Evolutionary conservation across 2,113 vertebrate species (phyloP), one percentile per base, ranked within the genome.

Genomic region (Falcunculus frontatus): DNA sequence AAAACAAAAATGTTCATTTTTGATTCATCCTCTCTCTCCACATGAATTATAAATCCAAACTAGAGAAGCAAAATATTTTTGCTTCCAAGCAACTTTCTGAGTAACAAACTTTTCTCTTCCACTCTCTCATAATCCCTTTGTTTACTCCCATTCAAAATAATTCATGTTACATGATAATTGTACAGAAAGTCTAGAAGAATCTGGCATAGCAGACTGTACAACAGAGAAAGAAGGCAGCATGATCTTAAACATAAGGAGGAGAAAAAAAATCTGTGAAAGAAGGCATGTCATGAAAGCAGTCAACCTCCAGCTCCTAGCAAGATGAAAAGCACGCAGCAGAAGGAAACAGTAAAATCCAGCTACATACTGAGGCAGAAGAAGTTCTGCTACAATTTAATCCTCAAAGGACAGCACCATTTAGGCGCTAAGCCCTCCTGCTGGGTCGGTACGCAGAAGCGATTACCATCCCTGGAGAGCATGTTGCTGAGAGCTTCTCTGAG

Each of bases 361-460:
- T 70, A 27, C 9, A 25, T 1, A 3, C 5, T 74, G 35, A 69
- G 29, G 55, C 72, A 93, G 12, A 33, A 78, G 41, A 32, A 94
- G 16, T 33, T 47, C 77, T 49, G 16, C 49, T 77, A 21, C 37
- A 47, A 4, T 82, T 69, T 90, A 91, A 89, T 79, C 41, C 69
- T 49, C 57, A 64, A 72, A 88, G 27, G 25, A 68, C 37, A 35
- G 16, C 25, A 75, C 46, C 15, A 25, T 75, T 53, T 77, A 88
- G 32, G 70, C 59, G 68, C 80, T 90, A 76, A 63, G 39, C 35
- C n/a, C 42, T 82, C 33, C 53, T 78, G 29, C 37, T 81, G n/a
- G 56, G 67, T 68, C 0, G 0, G 3, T 1, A 35, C 1, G 0
- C 23, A 65, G 63, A 55, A 72, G 29, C 0, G 0, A 35, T 41